These are phyloP conservation scores for Parthenolecanium corni DNA, from an alignment of 2,888 invertebrate species.

Conservation along the genomic window DNA sequence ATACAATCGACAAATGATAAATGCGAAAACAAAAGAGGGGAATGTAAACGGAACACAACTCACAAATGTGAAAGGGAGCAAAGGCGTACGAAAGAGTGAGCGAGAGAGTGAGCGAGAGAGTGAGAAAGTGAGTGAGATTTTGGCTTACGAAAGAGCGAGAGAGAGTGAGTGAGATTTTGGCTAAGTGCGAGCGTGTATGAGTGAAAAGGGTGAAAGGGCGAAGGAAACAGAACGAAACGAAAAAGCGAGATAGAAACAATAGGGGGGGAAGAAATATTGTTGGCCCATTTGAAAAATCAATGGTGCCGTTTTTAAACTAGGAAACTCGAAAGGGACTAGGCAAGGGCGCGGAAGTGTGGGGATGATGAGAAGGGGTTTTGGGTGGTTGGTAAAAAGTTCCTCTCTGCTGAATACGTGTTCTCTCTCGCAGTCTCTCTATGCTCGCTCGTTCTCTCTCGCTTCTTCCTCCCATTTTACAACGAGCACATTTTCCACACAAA, in stretches of 20 bases:
- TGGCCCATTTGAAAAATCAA: conserved; percentile 36
- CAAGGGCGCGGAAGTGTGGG: too few relatives aligned
- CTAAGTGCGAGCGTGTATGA: too few relatives aligned
- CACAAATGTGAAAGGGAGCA: conserved; percentile 32
- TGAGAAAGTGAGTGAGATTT: not conserved
- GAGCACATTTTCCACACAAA: too few relatives aligned
- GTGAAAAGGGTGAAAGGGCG: too few relatives aligned
- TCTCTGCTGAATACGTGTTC: conserved; percentile 16
- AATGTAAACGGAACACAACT: conserved; percentile 14
- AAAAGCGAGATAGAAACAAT: conserved; percentile 6
- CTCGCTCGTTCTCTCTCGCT: not conserved
- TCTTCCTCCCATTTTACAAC: too few relatives aligned
- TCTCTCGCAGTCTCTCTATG: not conserved
- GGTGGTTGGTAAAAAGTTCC: conserved; percentile 14
- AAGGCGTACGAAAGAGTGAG: conserved; percentile 23
- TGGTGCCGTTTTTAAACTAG: conserved; percentile 33
- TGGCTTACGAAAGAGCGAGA: conserved; percentile 24
- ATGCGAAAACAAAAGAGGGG: too few relatives aligned
- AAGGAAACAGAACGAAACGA: conserved; percentile 26
- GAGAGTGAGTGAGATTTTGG: not conserved
- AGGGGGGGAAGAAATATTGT: conserved; percentile 23
- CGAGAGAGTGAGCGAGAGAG: not conserved
- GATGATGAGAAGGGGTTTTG: too few relatives aligned
- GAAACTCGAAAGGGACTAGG: conserved; percentile 10
- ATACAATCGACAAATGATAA: too few relatives aligned